Evolutionary conservation across 2,888 invertebrate species (phyloP).

Genomic region (Cephonodes hylas): DNA sequence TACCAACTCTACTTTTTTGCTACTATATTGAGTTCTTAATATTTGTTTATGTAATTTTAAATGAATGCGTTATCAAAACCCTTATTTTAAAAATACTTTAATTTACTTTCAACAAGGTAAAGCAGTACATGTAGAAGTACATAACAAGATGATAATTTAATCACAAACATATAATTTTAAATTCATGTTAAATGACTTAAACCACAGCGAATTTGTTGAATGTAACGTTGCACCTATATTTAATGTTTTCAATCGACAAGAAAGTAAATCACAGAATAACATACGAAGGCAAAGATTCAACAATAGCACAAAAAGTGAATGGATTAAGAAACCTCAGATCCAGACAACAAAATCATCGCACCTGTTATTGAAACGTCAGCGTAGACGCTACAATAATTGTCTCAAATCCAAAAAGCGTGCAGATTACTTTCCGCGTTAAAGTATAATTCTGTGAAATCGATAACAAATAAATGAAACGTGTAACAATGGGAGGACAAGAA

Average conservation of each 20-base stretch:
- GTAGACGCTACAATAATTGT: constrained; percentile 1
- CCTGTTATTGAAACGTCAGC: neutral
- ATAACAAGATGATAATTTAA: no score
- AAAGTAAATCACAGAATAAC: no score
- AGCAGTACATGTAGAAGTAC: no score
- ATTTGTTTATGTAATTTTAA: neutral
- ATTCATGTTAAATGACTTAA: no score
- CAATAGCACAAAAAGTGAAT: neutral
- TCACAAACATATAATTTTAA: no score
- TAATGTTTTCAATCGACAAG: no score
- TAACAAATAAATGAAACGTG: constrained; percentile 5
- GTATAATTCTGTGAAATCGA: constrained; percentile 9
- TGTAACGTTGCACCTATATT: neutral
- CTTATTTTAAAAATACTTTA: no score
- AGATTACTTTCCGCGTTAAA: neutral
- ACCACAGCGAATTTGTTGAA: neutral
- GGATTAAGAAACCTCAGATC: neutral
- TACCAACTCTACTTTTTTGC: neutral
- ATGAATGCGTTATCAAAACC: no score
- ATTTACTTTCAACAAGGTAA: no score
- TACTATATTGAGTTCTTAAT: neutral
- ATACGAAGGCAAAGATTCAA: neutral
- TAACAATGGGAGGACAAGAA: neutral
- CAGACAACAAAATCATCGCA: neutral
- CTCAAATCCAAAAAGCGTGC: neutral